A percentile compares a stretch with the other conserved stretches of the same genome.
phyloP scores from a whole-genome alignment of 2,113 vertebrate species.

The Amazona vittata region DNA sequence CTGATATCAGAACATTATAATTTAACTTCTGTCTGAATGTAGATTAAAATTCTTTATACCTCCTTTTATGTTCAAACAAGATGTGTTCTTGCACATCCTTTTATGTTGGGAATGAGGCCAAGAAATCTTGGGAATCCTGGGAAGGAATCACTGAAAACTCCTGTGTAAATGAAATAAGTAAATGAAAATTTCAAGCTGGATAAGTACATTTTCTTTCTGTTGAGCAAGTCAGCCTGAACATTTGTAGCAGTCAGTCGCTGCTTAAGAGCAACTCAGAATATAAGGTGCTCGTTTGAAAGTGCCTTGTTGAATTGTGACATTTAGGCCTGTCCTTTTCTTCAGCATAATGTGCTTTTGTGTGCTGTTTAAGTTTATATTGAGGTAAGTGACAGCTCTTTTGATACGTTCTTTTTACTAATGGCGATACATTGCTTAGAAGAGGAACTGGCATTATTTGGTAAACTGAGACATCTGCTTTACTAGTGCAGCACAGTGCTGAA shows the following conservation, averaged over 20 bases:
- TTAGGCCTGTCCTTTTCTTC: neutral
- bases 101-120: neutral
- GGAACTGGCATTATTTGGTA: neutral
- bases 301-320: neutral
- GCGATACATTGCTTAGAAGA: neutral
- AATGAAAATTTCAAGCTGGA: neutral
- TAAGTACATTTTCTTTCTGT: neutral
- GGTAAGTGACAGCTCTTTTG: neutral
- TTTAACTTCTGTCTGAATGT: neutral
- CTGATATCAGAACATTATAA: neutral
- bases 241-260: neutral
- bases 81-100: neutral
- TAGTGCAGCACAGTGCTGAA: too few species aligned
- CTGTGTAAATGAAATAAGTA: neutral
- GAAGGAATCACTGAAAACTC: neutral
- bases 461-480: neutral
- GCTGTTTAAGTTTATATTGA: neutral
- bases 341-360: neutral
- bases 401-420: neutral
- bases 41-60: neutral
- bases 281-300: neutral
- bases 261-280: neutral
- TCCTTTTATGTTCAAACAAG: neutral
- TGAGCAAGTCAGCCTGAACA: neutral
- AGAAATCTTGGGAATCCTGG: neutral